Base-by-base conservation (phyloP, 2,888 invertebrate species). In the Hyppa rectilinea region DNA sequence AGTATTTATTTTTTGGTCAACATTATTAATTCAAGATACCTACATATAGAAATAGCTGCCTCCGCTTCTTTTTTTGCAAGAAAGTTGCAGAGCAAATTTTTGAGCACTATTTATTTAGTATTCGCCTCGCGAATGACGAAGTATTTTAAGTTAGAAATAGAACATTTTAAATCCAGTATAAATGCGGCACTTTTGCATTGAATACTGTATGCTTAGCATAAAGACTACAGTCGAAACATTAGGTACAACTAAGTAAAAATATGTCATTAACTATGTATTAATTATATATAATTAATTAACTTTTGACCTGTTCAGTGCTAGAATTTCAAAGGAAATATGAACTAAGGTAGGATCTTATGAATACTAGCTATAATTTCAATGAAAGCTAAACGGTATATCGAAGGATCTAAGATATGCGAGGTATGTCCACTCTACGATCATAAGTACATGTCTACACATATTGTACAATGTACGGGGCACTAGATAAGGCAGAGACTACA, bases 151-250 rank as follows among this genome's bases (percentile, higher is more conserved):
- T 31, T 56, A 29, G 12, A 49, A n/a, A 38, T 50, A 53, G 9
- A 45, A 43, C 45, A 34, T 45, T 65, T 61, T 7, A 60, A n/a
- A 71, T 64, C 34, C 66, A 75, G 71, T 83, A 81, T 81, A 85
- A 81, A 85, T 79, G 77, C 85, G 84, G 84, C 73, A 65, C 45
- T 43, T 23, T 20, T 62, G 58, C 67, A 61, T 53, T 56, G 20
- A 76, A 81, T 63, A 65, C 50, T 36, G 12, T 62, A 23, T 20
- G 40, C 10, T n/a, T 29, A 5, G 40, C 10, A 17, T 29, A 5
- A 7, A 53, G 1, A 38, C 26, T 45, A 40, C 23, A 31, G 17
- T 36, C n/a, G n/a, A n/a, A n/a, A n/a, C n/a, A n/a, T n/a, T n/a
- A n/a, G n/a, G n/a, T n/a, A n/a, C n/a, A n/a, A n/a, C n/a, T n/a